Evolutionary conservation across 64 coral and sea anemone species (phyloP).

Genomic region (Dendronephthya gigantea): DNA sequence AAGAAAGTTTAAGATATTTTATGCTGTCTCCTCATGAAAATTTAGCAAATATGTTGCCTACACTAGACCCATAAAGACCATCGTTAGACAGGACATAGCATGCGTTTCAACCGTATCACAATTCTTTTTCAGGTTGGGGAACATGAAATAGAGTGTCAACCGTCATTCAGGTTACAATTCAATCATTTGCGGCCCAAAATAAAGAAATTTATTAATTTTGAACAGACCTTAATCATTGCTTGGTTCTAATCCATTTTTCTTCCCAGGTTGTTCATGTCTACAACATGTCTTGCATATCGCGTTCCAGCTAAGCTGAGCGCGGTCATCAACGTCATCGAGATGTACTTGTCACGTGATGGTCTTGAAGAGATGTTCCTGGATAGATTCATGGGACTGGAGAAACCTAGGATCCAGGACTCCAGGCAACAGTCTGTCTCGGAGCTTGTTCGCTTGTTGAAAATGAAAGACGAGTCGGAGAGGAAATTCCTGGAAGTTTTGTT

Average conservation of each 20-base stretch:
- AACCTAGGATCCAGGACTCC: constrained; percentile 81
- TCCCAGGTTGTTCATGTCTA: constrained; percentile 68
- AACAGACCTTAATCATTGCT: neutral
- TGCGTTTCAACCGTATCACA: too few relatives aligned
- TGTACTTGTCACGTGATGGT: constrained; percentile 89
- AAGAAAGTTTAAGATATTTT: too few relatives aligned
- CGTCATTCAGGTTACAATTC: constrained; percentile 62
- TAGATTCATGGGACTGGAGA: constrained; percentile 81
- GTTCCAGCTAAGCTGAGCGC: constrained; percentile 67
- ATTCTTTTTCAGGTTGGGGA: constrained; percentile 58
- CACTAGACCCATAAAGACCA: too few relatives aligned
- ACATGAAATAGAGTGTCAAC: constrained; percentile 93
- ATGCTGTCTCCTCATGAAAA: too few relatives aligned
- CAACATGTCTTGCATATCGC: constrained; percentile 44
- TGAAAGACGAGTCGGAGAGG: constrained; percentile 69
- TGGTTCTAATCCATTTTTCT: neutral
- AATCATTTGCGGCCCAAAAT: neutral
- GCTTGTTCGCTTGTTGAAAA: constrained; percentile 40
- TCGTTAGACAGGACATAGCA: too few relatives aligned
- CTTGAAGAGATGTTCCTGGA: constrained; percentile 89
- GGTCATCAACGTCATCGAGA: constrained; percentile 72
- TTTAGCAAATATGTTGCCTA: too few relatives aligned
- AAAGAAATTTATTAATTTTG: too few relatives aligned
- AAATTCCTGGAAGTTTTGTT: constrained; percentile 60
- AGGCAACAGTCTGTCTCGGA: constrained; percentile 66